Percentiles rank a stretch among this genome's conserved stretches.
Evolutionary conservation across 2,888 invertebrate species (phyloP).

Genomic region (Drosophila anceps): DNA sequence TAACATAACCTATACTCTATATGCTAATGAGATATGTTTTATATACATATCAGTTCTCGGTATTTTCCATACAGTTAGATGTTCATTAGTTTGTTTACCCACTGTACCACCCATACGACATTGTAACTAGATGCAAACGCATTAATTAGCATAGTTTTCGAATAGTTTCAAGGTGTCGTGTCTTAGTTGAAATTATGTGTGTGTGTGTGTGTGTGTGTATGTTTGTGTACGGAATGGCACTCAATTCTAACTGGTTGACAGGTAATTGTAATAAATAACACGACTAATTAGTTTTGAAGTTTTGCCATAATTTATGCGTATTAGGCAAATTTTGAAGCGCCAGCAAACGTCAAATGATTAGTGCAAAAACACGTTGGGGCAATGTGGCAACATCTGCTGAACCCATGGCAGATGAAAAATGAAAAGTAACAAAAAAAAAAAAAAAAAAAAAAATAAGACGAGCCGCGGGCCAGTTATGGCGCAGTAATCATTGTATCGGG

Average conservation of each 20-base stretch:
- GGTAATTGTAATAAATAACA: slow-evolving; percentile 76
- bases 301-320: slow-evolving; percentile 62
- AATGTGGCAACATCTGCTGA: slow-evolving; percentile 17
- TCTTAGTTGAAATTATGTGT: slow-evolving; percentile 27
- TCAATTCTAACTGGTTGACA: slow-evolving; percentile 54
- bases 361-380: slow-evolving; percentile 34
- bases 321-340: slow-evolving; percentile 53
- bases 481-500: slow-evolving; percentile 43
- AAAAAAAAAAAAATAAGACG: too few relatives aligned
- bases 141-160: slow-evolving; percentile 67
- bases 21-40: slow-evolving; percentile 1
- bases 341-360: slow-evolving; percentile 40
- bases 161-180: slow-evolving; percentile 49
- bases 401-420: slow-evolving; percentile 8
- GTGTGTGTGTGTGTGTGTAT: slow-evolving; percentile 5
- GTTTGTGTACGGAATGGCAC: slow-evolving; percentile 31
- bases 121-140: slow-evolving; percentile 56
- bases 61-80: not conserved
- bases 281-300: slow-evolving; percentile 70
- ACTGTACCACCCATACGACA: slow-evolving; percentile 61
- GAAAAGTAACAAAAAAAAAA: too few relatives aligned
- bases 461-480: slow-evolving; percentile 14
- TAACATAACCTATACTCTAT: not conserved
- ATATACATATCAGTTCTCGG: not conserved
- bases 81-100: slow-evolving; percentile 30